Base-by-base conservation (phyloP, 2,113 vertebrate genomes). In the Hemibagrus wyckioides region DNA sequence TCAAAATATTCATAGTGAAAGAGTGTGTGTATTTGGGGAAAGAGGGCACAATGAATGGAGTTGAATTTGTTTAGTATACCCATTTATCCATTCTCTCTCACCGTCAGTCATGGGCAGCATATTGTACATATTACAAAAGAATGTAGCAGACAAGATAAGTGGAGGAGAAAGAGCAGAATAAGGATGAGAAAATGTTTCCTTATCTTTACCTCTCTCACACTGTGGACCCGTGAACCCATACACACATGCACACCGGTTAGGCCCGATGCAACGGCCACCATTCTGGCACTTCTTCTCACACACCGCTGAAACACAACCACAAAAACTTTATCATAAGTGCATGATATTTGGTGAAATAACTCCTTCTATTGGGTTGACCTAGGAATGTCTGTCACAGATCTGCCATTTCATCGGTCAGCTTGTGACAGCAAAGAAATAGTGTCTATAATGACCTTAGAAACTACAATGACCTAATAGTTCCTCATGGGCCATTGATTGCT, bases 171-270 rank as follows among this genome's bases (percentile, higher is more conserved):
- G 23, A 87, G 8, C 6, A 41, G 28, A 52, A 30, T 28, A 41
- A 76, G 48, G 15, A 73, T 28, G n/a, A 86, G 11, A 28, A 69
- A 79, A 30, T 80, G 73, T 83, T 61, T 88, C 76, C 56, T 77
- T 90, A 17, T 65, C n/a, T 41, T 94, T 94, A 96, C 95, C 95
- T 95, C 95, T 94, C 91, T 96, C 95, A 89, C 95, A 96, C 50
- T 94, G 94, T 25, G 95, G 95, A 3, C 96, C 95, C 25, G 95
- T 96, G 91, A 96, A 96, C 71, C 96, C 96, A 0, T 96, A 96
- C 25, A 95, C 90, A 80, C 96, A 96, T 0, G 93, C 94, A 33
- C 95, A 96, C 36, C 93, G 94, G 76, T 93, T 96, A 9, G 95
- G 94, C 67, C 94, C 95, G 80, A 96, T 88, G 30, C 96, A 96